Percentiles rank a stretch among this genome's conserved stretches.
Evolutionary conservation across 2,888 invertebrate species (phyloP).

Genomic region (Parapristionchus giblindavisi): DNA sequence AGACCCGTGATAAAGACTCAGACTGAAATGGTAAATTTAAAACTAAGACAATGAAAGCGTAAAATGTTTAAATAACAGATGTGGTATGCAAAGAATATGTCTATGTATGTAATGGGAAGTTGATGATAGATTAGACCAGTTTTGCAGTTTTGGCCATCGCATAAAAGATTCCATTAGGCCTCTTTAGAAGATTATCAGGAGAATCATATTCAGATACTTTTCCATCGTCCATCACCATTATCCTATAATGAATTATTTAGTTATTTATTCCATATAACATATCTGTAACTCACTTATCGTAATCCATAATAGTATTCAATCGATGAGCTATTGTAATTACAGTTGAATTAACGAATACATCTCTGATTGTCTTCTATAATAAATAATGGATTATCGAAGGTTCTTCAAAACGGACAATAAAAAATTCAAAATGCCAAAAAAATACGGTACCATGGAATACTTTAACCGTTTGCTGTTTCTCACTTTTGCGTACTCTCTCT

Average conservation of each 20-base stretch:
- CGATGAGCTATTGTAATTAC: constrained; percentile 59
- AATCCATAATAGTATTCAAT: constrained; percentile 58
- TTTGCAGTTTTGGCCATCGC: constrained; percentile 56
- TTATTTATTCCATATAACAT: not conserved
- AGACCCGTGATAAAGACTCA: not conserved
- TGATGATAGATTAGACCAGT: constrained; percentile 46
- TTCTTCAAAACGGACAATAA: not conserved
- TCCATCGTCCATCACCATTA: constrained; percentile 58
- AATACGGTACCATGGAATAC: too few relatives aligned
- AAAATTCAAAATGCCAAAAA: not conserved
- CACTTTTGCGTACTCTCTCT: too few relatives aligned
- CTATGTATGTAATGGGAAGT: too few relatives aligned
- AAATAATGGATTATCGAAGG: not conserved
- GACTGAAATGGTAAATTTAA: not conserved
- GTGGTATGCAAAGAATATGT: too few relatives aligned
- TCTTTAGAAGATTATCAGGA: constrained; percentile 51
- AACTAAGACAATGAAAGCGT: not conserved
- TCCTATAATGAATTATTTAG: constrained; percentile 41
- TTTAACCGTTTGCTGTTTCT: too few relatives aligned
- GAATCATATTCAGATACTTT: constrained; percentile 53
- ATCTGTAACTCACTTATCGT: constrained; percentile 45
- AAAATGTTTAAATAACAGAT: too few relatives aligned
- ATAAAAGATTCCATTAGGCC: constrained; percentile 54
- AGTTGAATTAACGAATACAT: constrained; percentile 54
- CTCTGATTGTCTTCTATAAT: constrained; percentile 54